phyloP scores from a whole-genome alignment of 2,113 vertebrate species.

The human region DNA sequence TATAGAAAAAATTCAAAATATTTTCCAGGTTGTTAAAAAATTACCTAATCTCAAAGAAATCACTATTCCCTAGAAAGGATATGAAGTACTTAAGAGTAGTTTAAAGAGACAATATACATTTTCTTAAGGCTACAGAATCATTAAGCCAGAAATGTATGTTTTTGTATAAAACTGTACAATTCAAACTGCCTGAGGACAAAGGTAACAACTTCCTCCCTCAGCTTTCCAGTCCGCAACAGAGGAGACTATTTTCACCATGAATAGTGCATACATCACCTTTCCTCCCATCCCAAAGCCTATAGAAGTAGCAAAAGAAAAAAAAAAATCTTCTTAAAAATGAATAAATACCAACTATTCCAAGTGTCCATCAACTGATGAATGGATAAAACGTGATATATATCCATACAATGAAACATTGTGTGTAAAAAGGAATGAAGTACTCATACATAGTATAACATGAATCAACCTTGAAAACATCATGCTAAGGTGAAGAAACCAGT shows the following conservation, averaged over 20 bases:
- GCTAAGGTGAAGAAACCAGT: background rate
- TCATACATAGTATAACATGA: background rate
- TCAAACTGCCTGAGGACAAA: background rate
- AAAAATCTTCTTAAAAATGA: background rate
- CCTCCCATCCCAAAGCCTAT: background rate
- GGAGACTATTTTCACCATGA: rapidly evolving
- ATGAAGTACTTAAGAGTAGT: background rate
- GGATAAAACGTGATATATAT: background rate
- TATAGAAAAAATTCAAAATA: background rate
- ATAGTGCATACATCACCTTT: background rate
- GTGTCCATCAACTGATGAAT: background rate
- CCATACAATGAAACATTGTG: background rate
- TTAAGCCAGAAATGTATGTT: background rate
- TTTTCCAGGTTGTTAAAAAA: background rate
- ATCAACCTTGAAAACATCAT: background rate
- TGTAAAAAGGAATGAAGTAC: background rate
- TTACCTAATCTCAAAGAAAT: background rate
- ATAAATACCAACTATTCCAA: background rate
- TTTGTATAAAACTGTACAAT: background rate
- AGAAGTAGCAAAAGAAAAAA: background rate
- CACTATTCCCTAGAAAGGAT: background rate
- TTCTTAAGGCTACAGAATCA: background rate
- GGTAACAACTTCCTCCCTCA: background rate
- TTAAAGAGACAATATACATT: background rate
- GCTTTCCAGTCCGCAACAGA: background rate